A percentile compares a stretch with the other conserved stretches of the same genome.
These are phyloP conservation scores for Octonoba sinensis DNA, from an alignment of 2,888 invertebrate genomes.

Conservation along the genomic window DNA sequence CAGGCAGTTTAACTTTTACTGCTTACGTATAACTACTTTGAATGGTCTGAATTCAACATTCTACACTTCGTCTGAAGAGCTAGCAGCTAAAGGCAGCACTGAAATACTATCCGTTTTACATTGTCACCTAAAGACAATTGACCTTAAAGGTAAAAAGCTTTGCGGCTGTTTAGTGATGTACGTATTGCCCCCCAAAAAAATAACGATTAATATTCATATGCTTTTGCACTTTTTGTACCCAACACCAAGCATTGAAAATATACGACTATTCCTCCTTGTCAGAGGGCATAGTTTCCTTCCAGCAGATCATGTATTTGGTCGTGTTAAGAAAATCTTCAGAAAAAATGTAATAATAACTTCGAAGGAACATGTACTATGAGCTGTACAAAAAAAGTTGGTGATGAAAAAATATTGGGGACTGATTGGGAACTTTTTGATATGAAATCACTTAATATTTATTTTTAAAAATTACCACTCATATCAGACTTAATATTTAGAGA, in stretches of 20 bases:
- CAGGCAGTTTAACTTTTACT: not conserved
- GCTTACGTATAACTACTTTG: conserved; percentile 6
- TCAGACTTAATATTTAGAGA: not conserved
- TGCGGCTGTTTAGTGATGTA: not conserved
- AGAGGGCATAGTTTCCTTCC: conserved; percentile 7
- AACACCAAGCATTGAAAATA: conserved; percentile 15
- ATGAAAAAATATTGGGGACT: not conserved
- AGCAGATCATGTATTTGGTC: conserved; percentile 5
- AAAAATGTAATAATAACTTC: no score
- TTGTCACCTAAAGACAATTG: conserved; percentile 10
- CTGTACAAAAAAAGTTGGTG: not conserved
- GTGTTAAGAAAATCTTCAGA: conserved; percentile 9
- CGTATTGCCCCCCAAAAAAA: not conserved
- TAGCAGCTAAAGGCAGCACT: conserved; percentile 9
- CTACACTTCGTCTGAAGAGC: conserved; percentile 16
- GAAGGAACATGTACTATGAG: not conserved
- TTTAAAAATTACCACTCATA: not conserved
- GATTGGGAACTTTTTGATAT: not conserved
- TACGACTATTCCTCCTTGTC: not conserved
- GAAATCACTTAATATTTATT: not conserved
- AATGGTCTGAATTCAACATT: conserved; percentile 1
- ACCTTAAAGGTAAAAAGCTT: conserved; percentile 1
- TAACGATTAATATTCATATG: conserved; percentile 15
- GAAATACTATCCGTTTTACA: conserved; percentile 14
- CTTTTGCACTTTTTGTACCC: conserved; percentile 14